Conservation (phyloP, 1,140 invertebrate species). For the Bombus difficillimus region DNA sequence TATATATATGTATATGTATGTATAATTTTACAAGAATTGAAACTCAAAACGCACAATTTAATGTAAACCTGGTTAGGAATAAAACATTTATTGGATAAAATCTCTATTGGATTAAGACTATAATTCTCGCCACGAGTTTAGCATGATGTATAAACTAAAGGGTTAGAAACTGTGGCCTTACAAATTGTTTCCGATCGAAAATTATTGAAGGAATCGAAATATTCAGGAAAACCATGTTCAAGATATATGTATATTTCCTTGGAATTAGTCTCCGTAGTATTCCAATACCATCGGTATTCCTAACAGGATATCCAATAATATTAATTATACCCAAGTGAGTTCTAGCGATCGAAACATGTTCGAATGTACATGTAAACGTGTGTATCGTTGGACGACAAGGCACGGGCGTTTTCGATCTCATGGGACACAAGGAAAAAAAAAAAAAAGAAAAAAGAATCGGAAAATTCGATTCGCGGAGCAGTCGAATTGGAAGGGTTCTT, state of each 20-base stretch:
- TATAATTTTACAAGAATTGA: too few relatives aligned
- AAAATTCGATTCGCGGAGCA: slow-evolving; percentile 21
- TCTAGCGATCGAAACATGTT: not conserved
- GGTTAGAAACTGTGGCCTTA: too few relatives aligned
- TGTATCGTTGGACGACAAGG: too few relatives aligned
- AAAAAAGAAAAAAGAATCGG: not conserved
- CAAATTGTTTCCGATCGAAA: not conserved
- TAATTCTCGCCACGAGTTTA: too few relatives aligned
- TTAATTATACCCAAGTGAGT: not conserved
- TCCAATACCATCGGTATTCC: not conserved
- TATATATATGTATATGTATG: too few relatives aligned
- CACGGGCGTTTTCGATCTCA: not conserved
- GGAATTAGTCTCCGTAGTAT: not conserved
- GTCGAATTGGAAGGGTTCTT: not conserved
- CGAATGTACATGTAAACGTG: not conserved
- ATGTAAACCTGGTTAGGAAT: too few relatives aligned
- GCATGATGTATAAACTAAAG: too few relatives aligned
- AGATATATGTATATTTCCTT: not conserved
- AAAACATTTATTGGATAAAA: too few relatives aligned
- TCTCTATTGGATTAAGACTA: too few relatives aligned
- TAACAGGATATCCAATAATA: not conserved
- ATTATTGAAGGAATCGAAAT: not conserved
- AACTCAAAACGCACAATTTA: too few relatives aligned
- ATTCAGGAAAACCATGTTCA: not conserved
- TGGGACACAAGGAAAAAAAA: not conserved